These are phyloP conservation scores for Liopterus haemorrhoidalis DNA, from an alignment of 2,888 invertebrate genomes.

Conservation along the genomic window DNA sequence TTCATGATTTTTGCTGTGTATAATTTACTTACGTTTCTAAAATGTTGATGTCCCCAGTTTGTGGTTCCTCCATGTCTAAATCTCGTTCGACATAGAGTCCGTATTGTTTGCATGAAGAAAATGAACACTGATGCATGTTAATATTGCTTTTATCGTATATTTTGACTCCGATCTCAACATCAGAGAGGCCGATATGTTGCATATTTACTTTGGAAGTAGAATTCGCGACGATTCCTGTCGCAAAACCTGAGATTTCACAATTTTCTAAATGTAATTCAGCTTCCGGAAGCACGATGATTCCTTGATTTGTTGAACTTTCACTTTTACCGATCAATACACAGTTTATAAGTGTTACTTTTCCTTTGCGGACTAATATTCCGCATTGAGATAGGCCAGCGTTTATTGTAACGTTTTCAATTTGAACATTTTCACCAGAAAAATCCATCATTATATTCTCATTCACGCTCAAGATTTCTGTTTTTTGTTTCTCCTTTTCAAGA, in stretches of 20 bases:
- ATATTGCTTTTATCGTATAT: constrained; percentile 46
- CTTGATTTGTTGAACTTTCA: constrained; percentile 50
- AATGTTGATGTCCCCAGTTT: constrained; percentile 37
- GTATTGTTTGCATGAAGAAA: constrained; percentile 45
- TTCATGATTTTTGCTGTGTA: constrained; percentile 6
- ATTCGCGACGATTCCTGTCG: constrained; percentile 49
- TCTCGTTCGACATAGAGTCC: constrained; percentile 50
- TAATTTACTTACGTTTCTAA: constrained; percentile 39
- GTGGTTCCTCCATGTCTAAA: constrained; percentile 32
- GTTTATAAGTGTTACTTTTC: constrained; percentile 46
- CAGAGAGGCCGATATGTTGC: constrained; percentile 39
- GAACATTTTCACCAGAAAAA: constrained; percentile 47
- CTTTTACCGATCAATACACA: constrained; percentile 50
- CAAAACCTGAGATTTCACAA: constrained; percentile 50
- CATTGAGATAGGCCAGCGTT: constrained; percentile 50
- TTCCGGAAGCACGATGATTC: constrained; percentile 48
- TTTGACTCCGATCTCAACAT: constrained; percentile 42
- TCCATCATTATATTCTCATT: constrained; percentile 52
- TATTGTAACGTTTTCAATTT: constrained; percentile 51
- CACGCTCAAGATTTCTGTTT: constrained; percentile 42
- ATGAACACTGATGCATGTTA: constrained; percentile 39
- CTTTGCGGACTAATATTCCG: constrained; percentile 49
- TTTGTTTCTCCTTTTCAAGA: constrained; percentile 29
- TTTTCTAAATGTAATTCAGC: constrained; percentile 45
- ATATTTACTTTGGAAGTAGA: constrained; percentile 42